Conservation (phyloP, 2,797 vertebrate species). For the Avahi laniger region DNA sequence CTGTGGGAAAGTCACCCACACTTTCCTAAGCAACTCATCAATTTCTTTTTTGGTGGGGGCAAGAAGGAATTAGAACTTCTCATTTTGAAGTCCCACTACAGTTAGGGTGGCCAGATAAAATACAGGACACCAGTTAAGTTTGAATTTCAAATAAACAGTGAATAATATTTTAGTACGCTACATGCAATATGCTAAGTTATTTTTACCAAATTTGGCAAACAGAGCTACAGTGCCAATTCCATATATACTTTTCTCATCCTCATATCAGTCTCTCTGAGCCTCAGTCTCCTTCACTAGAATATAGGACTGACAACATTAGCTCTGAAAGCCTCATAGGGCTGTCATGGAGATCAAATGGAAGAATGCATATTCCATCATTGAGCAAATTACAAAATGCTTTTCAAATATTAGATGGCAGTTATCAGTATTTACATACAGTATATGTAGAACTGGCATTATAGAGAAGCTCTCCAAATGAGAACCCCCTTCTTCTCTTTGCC, state of each 20-base stretch:
- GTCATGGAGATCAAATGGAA: background rate
- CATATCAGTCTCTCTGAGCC: background rate
- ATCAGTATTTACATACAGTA: background rate
- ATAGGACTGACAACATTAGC: background rate
- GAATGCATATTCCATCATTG: background rate
- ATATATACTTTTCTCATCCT: background rate
- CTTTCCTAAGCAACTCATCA: background rate
- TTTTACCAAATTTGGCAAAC: background rate
- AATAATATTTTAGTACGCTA: background rate
- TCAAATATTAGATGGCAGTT: background rate
- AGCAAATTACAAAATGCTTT: background rate
- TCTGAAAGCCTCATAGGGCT: background rate
- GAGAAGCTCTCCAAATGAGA: background rate
- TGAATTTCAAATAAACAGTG: slow-evolving; percentile 19
- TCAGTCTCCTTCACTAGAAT: background rate
- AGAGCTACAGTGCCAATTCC: background rate
- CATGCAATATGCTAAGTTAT: background rate
- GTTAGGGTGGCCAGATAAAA: background rate
- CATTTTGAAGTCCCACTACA: background rate
- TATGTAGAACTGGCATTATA: background rate
- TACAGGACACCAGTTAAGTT: background rate
- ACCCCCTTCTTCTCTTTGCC: background rate
- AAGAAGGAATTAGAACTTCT: background rate
- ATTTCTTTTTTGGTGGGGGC: background rate
- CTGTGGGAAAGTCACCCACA: background rate